A percentile compares a stretch with the other conserved stretches of the same genome.
phyloP scores from a whole-genome alignment of 2,888 invertebrate species.

The Noctua comes region DNA sequence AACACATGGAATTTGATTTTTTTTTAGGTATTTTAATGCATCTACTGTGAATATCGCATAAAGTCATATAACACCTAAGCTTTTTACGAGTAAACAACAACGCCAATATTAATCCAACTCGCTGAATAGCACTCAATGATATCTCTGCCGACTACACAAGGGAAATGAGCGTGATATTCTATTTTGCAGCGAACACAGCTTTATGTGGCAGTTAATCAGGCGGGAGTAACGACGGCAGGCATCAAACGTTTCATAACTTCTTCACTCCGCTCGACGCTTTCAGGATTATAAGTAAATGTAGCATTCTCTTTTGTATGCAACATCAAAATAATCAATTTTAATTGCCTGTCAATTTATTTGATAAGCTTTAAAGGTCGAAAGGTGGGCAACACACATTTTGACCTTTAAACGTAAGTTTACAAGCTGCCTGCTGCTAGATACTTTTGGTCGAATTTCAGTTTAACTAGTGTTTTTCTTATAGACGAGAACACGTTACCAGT shows the following conservation, averaged over 20 bases:
- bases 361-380: neutral
- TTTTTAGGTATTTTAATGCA: neutral
- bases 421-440: neutral
- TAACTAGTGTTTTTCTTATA: neutral
- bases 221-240: conserved; percentile 61
- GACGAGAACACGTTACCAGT: neutral
- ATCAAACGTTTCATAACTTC: conserved; percentile 67
- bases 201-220: conserved; percentile 62
- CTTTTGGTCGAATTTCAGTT: conserved; percentile 1
- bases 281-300: conserved; percentile 47
- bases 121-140: conserved; percentile 46
- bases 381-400: neutral
- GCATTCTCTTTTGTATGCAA: conserved; percentile 27
- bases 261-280: conserved; percentile 36
- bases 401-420: neutral
- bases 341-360: conserved; percentile 4
- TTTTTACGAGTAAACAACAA: neutral
- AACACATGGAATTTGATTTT: neutral
- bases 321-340: conserved; percentile 22
- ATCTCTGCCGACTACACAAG: conserved; percentile 52
- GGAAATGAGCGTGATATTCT: conserved; percentile 60
- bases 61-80: neutral
- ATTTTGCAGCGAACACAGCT: conserved; percentile 49
- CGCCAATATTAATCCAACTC: conserved; percentile 22
- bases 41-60: neutral